Base-by-base conservation (phyloP, 2,888 invertebrate species). In the Andrena bucephala region DNA sequence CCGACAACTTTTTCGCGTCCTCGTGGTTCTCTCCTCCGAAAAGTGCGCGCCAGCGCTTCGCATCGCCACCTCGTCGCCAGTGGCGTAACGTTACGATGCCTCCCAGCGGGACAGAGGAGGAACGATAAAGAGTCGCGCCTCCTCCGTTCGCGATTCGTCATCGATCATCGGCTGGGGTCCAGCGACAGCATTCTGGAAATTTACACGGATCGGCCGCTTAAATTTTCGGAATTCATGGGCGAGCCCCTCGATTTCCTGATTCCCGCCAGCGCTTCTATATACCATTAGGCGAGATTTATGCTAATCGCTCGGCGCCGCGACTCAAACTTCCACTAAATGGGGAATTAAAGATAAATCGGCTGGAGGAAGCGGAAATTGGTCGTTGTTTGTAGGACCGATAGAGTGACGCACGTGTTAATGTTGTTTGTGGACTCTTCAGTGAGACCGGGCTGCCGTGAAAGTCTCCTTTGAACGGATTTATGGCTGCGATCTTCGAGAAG, bases 1-100 rank as follows among this genome's bases (percentile, higher is more conserved):
- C 63, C 77, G 62, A 71, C 48, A 62, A 70, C 87, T 79, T 87
- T 84, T 86, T 86, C 86, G 81, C 88, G 84, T 87, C 83, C 81
- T 87, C 84, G 83, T 73, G 82, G 62, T 71, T 62, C 63, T 65
- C 70, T 62, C 63, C 13, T 5, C 27, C 54, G 52, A 20, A 52
- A 6, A 20, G 20, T 24, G 27, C 24, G 24, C 42, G 48, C 72
- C 33, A 42, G 20, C 82, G 83, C 76, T 77, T 79, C 85, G 83
- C 68, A 77, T 76, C 84, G 75, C 76, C 73, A 76, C 57, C 81
- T 75, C 68, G 69, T 82, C 77, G 72, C 79, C 88, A 83, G 75
- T 87, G 85, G 84, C 87, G 85, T 87, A 87, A 87, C 69, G 57
- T 71, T 29, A 29, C 60, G 59, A 70, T 62, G 59, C 50, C 33